Percentiles rank a stretch among this genome's conserved stretches.
These are phyloP conservation scores for Drosophila neonasuta DNA, from an alignment of 2,888 invertebrate species.

Conservation along the genomic window DNA sequence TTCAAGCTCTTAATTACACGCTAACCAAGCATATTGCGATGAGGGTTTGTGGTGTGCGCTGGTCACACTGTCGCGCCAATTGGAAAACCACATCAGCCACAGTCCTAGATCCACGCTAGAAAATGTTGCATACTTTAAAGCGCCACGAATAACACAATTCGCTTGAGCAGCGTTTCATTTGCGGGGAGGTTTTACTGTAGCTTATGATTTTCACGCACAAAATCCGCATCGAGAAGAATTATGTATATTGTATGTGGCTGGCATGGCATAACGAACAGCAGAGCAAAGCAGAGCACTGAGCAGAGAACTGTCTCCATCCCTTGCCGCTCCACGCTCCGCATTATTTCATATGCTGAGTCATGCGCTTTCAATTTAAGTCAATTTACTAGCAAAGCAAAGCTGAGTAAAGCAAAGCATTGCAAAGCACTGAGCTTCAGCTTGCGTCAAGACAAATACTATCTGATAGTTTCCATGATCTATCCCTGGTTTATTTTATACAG, in stretches of 20 bases:
- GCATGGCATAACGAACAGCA: conserved; percentile 17
- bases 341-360: conserved; percentile 68
- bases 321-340: conserved; percentile 5
- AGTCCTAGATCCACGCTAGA: background rate
- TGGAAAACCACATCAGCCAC: background rate
- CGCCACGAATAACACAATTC: background rate
- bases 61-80: conserved; percentile 13
- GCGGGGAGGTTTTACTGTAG: conserved; percentile 21
- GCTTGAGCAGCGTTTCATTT: background rate
- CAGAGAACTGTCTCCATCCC: background rate
- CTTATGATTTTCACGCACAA: conserved; percentile 53
- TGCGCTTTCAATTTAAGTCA: conserved; percentile 75
- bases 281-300: background rate
- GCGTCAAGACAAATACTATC: conserved; percentile 59
- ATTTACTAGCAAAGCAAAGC: conserved; percentile 57
- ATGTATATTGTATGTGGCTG: conserved; percentile 25
- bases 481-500: background rate
- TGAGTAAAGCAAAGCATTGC: conserved; percentile 16
- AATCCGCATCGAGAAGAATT: conserved; percentile 33
- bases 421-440: background rate
- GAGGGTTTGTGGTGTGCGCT: background rate
- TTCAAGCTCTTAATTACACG: conserved; percentile 46
- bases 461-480: conserved; percentile 35
- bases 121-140: conserved; percentile 41
- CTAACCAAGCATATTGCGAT: background rate